phyloP scores from a whole-genome alignment of 2,797 vertebrate genomes.

The Sebastes vulpes region DNA sequence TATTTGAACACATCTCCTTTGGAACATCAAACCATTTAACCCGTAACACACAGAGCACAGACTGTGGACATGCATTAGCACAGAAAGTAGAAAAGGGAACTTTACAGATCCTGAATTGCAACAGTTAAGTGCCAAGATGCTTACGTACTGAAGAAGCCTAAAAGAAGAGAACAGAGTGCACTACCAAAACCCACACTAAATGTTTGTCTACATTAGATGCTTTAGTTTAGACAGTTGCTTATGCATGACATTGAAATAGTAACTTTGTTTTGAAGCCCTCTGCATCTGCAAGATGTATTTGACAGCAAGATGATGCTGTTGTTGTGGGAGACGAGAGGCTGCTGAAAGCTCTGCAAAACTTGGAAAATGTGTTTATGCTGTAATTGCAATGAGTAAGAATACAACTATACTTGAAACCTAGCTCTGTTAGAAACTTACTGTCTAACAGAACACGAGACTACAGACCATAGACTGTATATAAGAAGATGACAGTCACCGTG shows the following conservation, averaged over 20 bases:
- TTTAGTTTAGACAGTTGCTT: neutral
- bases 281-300: neutral
- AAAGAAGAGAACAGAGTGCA: neutral
- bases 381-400: neutral
- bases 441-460: neutral
- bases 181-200: neutral
- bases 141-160: neutral
- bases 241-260: neutral
- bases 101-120: neutral
- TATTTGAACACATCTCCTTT: neutral
- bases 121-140: neutral
- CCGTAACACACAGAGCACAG: neutral
- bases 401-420: neutral
- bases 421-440: neutral
- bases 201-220: neutral
- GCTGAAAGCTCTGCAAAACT: neutral
- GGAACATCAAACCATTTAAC: neutral
- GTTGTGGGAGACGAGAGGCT: neutral
- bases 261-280: neutral
- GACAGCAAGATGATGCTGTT: neutral
- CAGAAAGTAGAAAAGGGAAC: neutral
- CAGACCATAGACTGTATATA: too few relatives aligned
- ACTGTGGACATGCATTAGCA: neutral
- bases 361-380: neutral
- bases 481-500: too few relatives aligned